Evolutionary conservation across 2,113 vertebrate genomes (phyloP).

Genomic region (Poecile atricapillus): DNA sequence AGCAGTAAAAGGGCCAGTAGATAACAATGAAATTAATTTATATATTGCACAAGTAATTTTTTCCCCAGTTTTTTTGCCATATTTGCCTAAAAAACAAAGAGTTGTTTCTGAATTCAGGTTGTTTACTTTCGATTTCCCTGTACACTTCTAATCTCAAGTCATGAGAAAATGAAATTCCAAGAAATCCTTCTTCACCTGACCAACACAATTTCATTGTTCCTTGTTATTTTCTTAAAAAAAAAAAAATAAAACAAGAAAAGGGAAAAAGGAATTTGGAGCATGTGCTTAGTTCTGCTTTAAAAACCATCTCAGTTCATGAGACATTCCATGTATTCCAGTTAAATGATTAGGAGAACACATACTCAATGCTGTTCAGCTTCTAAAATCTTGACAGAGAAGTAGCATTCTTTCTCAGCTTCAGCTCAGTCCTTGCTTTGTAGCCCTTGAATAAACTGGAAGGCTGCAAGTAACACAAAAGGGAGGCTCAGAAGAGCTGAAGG

Average conservation of each 20-base stretch:
- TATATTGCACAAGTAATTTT: neutral
- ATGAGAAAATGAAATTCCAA: neutral
- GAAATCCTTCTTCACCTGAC: neutral
- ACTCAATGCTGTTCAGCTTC: neutral
- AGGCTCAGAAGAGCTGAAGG: constrained; percentile 1
- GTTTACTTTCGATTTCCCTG: neutral
- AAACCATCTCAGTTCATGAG: neutral
- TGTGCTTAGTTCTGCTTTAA: neutral
- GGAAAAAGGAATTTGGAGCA: fast-evolving
- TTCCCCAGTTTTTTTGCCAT: fast-evolving
- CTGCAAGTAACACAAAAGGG: neutral
- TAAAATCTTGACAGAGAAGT: neutral
- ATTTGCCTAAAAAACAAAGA: neutral
- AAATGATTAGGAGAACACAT: neutral
- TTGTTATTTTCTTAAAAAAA: neutral
- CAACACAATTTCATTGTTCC: neutral
- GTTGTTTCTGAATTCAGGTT: neutral
- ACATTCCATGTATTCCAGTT: neutral
- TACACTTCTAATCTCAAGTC: neutral
- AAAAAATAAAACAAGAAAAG: neutral
- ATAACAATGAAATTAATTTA: neutral
- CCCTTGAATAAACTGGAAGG: neutral
- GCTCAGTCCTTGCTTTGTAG: neutral
- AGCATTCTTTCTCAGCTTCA: neutral
- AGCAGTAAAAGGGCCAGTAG: neutral